Conservation (phyloP, 2,888 invertebrate genomes). For the Blastobasis adustella region DNA sequence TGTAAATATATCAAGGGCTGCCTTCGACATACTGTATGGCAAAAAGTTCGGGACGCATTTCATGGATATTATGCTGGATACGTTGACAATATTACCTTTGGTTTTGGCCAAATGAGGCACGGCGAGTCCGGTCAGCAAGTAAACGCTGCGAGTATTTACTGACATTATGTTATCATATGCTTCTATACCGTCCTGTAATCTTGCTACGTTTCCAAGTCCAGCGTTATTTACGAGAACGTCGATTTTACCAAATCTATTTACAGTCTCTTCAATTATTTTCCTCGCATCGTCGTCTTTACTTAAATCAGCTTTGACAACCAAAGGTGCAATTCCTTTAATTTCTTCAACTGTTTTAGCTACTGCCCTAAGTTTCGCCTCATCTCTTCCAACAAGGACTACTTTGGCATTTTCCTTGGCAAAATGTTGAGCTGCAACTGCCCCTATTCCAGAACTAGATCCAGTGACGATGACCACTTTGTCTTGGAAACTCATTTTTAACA, state of each 20-base stretch:
- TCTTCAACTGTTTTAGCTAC: conserved; percentile 9
- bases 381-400: conserved; percentile 15
- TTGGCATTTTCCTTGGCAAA: conserved; percentile 15
- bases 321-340: conserved; percentile 11
- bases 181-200: conserved; percentile 10
- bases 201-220: conserved; percentile 10
- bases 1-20: conserved; percentile 83
- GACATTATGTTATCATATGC: conserved; percentile 14
- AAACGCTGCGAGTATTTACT: conserved; percentile 16
- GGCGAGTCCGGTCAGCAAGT: conserved; percentile 14
- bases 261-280: conserved; percentile 15
- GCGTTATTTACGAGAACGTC: conserved; percentile 22
- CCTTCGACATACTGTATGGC: conserved; percentile 79
- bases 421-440: conserved; percentile 14
- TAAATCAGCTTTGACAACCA: conserved; percentile 11
- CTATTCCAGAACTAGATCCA: conserved; percentile 19
- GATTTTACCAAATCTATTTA: conserved; percentile 15
- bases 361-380: conserved; percentile 12
- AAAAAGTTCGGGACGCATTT: not conserved
- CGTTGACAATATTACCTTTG: conserved; percentile 20
- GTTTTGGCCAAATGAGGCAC: conserved; percentile 13
- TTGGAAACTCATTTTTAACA: conserved; percentile 7
- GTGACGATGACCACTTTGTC: conserved; percentile 13
- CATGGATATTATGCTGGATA: conserved; percentile 15
- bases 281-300: conserved; percentile 13